Percentiles rank a stretch among this genome's conserved stretches.
Conservation (phyloP, 2,888 invertebrate genomes). For the Crocallis elinguaria region DNA sequence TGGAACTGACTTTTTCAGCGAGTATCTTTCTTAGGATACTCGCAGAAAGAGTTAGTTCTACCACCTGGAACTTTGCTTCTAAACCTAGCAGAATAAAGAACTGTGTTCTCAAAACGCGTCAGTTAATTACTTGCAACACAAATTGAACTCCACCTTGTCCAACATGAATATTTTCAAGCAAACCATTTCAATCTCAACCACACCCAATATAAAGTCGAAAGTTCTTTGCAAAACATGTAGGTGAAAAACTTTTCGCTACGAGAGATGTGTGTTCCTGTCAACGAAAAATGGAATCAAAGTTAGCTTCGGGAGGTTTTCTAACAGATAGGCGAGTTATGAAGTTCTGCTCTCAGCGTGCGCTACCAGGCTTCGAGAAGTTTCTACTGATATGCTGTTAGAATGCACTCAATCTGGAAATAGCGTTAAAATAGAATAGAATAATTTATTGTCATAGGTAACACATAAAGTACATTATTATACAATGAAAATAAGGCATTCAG, state of each 20-base stretch:
- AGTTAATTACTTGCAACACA: slow-evolving; percentile 1
- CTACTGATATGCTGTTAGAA: neutral
- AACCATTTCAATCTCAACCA: slow-evolving; percentile 19
- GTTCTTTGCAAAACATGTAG: slow-evolving; percentile 1
- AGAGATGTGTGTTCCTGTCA: slow-evolving; percentile 26
- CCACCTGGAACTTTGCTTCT: no score
- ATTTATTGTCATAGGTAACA: no score
- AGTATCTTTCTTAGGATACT: no score
- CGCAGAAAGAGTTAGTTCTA: no score
- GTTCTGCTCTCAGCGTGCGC: slow-evolving; percentile 3
- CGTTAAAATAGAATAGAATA: no score
- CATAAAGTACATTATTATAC: no score
- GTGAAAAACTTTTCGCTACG: slow-evolving; percentile 9
- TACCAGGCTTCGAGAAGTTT: slow-evolving; percentile 7
- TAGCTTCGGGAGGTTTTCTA: slow-evolving; percentile 21
- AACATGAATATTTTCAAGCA: neutral
- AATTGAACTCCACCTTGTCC: neutral
- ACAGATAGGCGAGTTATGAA: slow-evolving; percentile 26
- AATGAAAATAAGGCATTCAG: no score
- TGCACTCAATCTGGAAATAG: no score
- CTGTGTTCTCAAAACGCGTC: neutral
- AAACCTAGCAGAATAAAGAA: neutral
- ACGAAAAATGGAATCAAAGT: slow-evolving; percentile 36
- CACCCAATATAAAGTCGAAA: slow-evolving; percentile 18
- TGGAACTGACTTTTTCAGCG: no score